Percentiles rank a stretch among this genome's conserved stretches.
These are phyloP conservation scores for Formica exsecta DNA, from an alignment of 1,140 invertebrate species.

Conservation along the genomic window DNA sequence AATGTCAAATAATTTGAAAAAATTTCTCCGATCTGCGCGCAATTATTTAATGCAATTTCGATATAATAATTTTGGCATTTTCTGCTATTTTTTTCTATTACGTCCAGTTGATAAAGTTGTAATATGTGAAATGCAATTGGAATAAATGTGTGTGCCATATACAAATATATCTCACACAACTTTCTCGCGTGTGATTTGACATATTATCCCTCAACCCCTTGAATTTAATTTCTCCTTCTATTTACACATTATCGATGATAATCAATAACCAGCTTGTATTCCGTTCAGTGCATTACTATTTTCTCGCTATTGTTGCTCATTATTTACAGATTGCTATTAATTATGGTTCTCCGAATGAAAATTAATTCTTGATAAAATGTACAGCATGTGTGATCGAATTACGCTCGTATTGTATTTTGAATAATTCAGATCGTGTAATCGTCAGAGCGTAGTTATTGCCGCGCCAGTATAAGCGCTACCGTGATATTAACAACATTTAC, in stretches of 20 bases:
- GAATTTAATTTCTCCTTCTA: conserved; percentile 12
- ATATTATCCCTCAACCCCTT: conserved; percentile 18
- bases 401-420: conserved; percentile 55
- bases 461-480: neutral
- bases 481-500: conserved; percentile 56
- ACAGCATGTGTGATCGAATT: conserved; percentile 54
- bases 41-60: too few species aligned
- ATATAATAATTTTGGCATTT: too few species aligned
- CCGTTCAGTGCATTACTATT: conserved; percentile 38
- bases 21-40: neutral
- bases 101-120: neutral
- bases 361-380: conserved; percentile 65
- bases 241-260: conserved; percentile 37
- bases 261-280: conserved; percentile 45
- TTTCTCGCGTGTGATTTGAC: conserved; percentile 29
- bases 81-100: neutral
- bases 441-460: conserved; percentile 41
- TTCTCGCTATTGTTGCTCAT: conserved; percentile 59
- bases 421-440: conserved; percentile 63
- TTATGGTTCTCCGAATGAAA: conserved; percentile 61
- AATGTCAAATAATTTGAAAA: conserved; percentile 1
- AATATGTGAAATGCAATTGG: conserved; percentile 6
- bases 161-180: conserved; percentile 8
- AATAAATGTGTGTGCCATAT: neutral
- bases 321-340: conserved; percentile 62